Conservation (phyloP, 2,113 vertebrate genomes). For the Scophthalmus maximus region DNA sequence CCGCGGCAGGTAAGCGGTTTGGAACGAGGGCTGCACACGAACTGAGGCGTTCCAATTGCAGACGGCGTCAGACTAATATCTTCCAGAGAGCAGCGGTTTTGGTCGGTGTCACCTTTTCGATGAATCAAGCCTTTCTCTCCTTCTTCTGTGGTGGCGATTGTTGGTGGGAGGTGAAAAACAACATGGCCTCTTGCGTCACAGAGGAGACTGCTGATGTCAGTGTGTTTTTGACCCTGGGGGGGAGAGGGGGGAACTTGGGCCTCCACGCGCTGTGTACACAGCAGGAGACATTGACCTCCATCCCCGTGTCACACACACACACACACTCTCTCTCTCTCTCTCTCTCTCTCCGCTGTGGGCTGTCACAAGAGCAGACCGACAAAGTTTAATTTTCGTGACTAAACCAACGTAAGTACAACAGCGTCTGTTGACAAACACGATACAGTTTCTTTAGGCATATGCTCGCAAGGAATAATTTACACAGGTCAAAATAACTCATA, state of each 20-base stretch:
- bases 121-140: slow-evolving; percentile 52
- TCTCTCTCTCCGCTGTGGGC: not conserved
- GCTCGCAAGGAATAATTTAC: not conserved
- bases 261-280: slow-evolving; percentile 67
- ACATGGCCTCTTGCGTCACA: slow-evolving; percentile 58
- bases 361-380: slow-evolving; percentile 17
- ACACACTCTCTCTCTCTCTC: slow-evolving; percentile 1
- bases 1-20: not conserved
- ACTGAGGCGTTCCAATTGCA: slow-evolving; percentile 23
- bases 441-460: no score
- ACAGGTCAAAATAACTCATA: not conserved
- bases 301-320: slow-evolving; percentile 18
- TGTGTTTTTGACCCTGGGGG: slow-evolving; percentile 44
- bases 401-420: not conserved
- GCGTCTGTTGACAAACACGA: no score
- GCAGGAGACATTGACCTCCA: slow-evolving; percentile 62
- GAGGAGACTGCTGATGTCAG: slow-evolving; percentile 61
- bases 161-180: slow-evolving; percentile 61
- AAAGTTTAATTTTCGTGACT: slow-evolving; percentile 24
- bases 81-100: slow-evolving; percentile 21
- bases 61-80: slow-evolving; percentile 32
- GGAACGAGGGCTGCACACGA: slow-evolving; percentile 18
- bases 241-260: no score
- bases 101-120: slow-evolving; percentile 22
- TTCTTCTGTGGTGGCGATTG: slow-evolving; percentile 6